phyloP scores from a whole-genome alignment of 1,140 invertebrate species.

The Anastatus disparis region DNA sequence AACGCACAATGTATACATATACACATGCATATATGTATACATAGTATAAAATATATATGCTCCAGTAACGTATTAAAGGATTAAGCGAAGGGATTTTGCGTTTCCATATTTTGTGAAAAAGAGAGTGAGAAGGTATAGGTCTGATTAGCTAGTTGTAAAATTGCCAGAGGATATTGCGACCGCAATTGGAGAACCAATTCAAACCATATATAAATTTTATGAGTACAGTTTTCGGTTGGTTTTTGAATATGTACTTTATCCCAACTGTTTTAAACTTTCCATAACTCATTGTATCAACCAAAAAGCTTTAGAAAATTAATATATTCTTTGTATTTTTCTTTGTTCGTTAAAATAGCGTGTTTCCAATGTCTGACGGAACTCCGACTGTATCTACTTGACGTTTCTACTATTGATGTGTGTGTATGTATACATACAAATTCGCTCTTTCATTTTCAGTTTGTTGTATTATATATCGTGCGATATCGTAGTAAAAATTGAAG shows the following conservation, averaged over 20 bases:
- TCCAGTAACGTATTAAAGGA: slow-evolving; percentile 20
- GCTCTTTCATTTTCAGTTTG: no score
- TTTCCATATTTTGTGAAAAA: slow-evolving; percentile 23
- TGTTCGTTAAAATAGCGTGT: no score
- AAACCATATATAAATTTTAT: no score
- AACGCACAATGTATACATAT: no score
- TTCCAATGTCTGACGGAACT: not conserved
- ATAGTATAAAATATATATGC: no score
- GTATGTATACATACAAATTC: no score
- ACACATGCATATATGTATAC: no score
- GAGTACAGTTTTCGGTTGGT: no score
- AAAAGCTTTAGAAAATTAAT: not conserved
- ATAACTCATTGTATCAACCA: not conserved
- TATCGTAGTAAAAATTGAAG: not conserved
- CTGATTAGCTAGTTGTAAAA: slow-evolving; percentile 34
- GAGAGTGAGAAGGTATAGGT: no score
- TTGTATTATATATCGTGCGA: not conserved
- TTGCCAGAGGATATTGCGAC: not conserved
- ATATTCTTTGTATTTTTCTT: not conserved
- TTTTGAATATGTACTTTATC: no score
- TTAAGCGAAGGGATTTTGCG: slow-evolving; percentile 2
- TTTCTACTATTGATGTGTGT: no score
- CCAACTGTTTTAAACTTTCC: not conserved
- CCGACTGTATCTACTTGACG: not conserved
- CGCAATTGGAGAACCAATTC: not conserved